These are phyloP conservation scores for Lepidurus apus DNA, from an alignment of 1,140 invertebrate species.

Conservation along the genomic window DNA sequence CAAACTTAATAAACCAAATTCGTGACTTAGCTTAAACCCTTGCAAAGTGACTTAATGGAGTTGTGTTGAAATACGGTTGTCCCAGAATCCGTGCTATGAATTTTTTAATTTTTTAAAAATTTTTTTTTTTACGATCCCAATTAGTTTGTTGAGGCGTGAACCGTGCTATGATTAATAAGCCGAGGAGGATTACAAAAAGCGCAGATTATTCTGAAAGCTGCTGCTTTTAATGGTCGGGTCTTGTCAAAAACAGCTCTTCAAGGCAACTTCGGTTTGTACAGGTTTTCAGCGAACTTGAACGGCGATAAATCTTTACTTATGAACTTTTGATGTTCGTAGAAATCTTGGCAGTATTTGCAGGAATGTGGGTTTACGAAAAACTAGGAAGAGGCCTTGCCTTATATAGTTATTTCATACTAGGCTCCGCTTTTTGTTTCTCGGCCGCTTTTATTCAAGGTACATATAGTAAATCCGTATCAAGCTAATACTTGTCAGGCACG, in stretches of 20 bases:
- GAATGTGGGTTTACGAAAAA: constrained; percentile 30
- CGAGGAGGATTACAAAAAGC: constrained; percentile 43
- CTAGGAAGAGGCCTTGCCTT: constrained; percentile 31
- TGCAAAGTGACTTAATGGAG: not conserved
- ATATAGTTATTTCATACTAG: not conserved
- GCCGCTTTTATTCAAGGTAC: not conserved
- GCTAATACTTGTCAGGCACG: too few relatives aligned
- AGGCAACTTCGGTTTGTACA: constrained; percentile 32
- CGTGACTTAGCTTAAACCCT: not conserved
- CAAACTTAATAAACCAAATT: not conserved
- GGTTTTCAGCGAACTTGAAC: constrained; percentile 29
- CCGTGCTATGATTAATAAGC: constrained; percentile 44
- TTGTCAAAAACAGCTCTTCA: constrained; percentile 14
- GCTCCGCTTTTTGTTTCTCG: not conserved
- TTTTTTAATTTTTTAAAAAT: too few relatives aligned
- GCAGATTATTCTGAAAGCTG: constrained; percentile 39
- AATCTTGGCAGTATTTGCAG: constrained; percentile 30
- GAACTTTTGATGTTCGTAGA: constrained; percentile 35
- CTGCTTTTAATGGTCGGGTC: constrained; percentile 38
- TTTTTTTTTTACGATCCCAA: too few relatives aligned
- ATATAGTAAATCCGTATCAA: not conserved
- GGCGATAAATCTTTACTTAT: constrained; percentile 34
- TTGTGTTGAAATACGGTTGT: constrained; percentile 34
- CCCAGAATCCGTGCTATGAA: constrained; percentile 45
- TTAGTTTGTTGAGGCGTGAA: too few relatives aligned